Percentiles rank a stretch among this genome's conserved stretches.
Evolutionary conservation across 1,140 invertebrate genomes (phyloP).

Genomic region (Anagrus nilaparvatae): DNA sequence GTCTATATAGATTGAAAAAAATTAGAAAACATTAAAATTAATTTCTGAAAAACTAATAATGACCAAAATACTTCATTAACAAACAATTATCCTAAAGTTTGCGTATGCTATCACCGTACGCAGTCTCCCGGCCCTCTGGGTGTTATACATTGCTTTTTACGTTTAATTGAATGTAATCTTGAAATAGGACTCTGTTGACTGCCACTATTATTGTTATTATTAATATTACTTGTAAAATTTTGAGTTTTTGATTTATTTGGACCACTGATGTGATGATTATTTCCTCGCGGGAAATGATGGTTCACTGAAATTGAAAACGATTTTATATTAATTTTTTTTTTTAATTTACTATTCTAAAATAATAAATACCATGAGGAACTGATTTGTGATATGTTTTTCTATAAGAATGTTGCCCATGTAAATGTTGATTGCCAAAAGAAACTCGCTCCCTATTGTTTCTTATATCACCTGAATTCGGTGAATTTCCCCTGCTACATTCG

Average conservation of each 20-base stretch:
- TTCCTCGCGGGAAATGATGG: constrained; percentile 33
- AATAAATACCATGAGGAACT: constrained; percentile 30
- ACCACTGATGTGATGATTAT: constrained; percentile 32
- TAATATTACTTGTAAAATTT: constrained; percentile 28
- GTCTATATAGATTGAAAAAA: no score
- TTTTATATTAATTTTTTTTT: neutral
- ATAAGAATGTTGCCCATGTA: constrained; percentile 32
- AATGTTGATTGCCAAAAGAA: constrained; percentile 34
- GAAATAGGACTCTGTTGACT: constrained; percentile 32
- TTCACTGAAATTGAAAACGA: constrained; percentile 22
- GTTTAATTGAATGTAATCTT: constrained; percentile 29
- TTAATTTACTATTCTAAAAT: neutral
- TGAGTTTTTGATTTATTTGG: constrained; percentile 36
- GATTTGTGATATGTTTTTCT: constrained; percentile 38
- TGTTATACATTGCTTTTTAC: constrained; percentile 34
- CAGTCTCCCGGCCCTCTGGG: constrained; percentile 35
- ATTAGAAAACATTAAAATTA: no score
- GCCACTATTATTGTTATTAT: constrained; percentile 28
- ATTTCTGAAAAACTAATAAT: no score
- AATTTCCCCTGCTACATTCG: constrained; percentile 42
- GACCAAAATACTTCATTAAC: no score
- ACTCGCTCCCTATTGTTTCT: constrained; percentile 35
- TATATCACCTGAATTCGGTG: constrained; percentile 34
- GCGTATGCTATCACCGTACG: constrained; percentile 43
- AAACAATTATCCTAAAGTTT: no score